phyloP scores from a whole-genome alignment of 2,113 vertebrate genomes.

The Passer montanus region DNA sequence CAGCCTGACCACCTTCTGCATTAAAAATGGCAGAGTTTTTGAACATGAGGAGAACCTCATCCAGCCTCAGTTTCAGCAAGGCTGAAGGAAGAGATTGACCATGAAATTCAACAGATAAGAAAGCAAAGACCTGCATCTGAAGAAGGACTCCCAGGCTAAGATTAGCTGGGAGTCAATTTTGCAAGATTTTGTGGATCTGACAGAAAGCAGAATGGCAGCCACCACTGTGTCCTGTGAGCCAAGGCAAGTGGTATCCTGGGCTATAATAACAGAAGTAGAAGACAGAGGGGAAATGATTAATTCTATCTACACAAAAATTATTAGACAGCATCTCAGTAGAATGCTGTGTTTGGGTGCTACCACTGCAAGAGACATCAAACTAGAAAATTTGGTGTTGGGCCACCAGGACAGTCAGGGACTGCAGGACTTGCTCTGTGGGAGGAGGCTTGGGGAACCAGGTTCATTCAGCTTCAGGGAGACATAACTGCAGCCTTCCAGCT shows the following conservation, averaged over 20 bases:
- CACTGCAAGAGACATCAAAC: neutral
- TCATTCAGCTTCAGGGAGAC: neutral
- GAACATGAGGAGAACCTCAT: accelerated
- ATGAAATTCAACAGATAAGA: neutral
- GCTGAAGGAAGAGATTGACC: neutral
- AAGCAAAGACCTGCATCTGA: neutral
- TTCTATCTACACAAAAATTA: neutral
- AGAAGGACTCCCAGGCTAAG: neutral
- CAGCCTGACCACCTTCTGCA: neutral
- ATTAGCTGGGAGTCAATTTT: neutral
- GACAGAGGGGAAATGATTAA: neutral
- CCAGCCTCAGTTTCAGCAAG: neutral
- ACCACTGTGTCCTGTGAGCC: neutral
- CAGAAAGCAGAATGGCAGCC: accelerated
- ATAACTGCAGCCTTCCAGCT: neutral
- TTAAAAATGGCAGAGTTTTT: neutral
- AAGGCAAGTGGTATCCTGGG: neutral
- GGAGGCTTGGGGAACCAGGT: neutral
- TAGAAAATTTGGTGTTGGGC: neutral
- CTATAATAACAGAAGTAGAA: neutral
- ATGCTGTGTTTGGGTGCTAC: neutral
- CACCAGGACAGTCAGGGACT: neutral
- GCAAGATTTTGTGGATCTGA: neutral
- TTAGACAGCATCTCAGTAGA: neutral
- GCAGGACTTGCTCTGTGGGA: neutral